Percentiles rank a stretch among this genome's conserved stretches.
These are phyloP conservation scores for Catharus fuscescens DNA, from an alignment of 2,113 vertebrate genomes.

Conservation along the genomic window DNA sequence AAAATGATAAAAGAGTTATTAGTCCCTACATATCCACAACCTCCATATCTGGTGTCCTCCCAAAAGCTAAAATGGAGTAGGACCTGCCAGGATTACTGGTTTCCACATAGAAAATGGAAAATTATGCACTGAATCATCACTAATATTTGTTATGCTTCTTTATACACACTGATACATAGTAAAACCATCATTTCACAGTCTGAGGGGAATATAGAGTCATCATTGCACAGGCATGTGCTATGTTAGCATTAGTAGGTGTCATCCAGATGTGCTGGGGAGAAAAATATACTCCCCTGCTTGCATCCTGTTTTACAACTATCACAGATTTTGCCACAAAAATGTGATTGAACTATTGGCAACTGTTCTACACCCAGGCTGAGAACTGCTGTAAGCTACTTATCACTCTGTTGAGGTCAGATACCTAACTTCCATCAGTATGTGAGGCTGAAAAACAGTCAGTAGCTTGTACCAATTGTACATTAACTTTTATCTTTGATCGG, in stretches of 20 bases:
- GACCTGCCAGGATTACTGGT: not conserved
- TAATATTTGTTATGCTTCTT: not conserved
- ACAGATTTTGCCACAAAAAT: not conserved
- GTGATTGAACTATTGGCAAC: not conserved
- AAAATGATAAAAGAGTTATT: not conserved
- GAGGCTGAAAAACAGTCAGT: not conserved
- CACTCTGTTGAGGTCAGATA: not conserved
- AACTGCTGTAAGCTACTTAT: not conserved
- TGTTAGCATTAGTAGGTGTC: not conserved
- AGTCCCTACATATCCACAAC: not conserved
- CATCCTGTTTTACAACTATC: not conserved
- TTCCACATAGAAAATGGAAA: not conserved
- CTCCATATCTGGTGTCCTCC: fast-evolving
- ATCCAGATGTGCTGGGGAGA: not conserved
- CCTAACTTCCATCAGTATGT: not conserved
- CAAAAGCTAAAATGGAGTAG: not conserved
- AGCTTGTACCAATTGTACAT: not conserved
- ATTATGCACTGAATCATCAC: not conserved
- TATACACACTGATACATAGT: not conserved
- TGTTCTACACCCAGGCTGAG: not conserved
- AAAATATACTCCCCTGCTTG: not conserved
- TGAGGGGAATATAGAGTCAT: not conserved
- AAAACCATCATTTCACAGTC: not conserved
- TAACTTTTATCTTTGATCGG: not conserved
- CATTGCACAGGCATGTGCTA: not conserved